phyloP scores from a whole-genome alignment of 1,140 invertebrate genomes.

The Micrasema longulum region DNA sequence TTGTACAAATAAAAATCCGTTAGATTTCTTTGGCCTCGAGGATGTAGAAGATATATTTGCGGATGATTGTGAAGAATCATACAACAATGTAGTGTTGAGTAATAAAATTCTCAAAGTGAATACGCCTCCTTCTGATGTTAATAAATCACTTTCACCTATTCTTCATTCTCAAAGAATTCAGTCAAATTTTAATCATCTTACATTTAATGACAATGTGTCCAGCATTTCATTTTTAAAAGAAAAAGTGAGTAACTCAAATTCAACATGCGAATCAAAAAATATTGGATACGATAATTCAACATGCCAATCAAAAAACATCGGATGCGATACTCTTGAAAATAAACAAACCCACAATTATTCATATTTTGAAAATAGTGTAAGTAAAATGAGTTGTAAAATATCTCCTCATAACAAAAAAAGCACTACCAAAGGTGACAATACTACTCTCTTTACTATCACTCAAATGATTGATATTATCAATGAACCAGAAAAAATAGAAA shows the following conservation, averaged over 20 bases:
- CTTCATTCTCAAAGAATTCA: conserved; percentile 33
- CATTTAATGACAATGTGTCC: background rate
- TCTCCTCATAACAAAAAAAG: background rate
- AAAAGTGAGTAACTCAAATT: background rate
- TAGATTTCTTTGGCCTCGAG: conserved; percentile 62
- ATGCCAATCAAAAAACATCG: background rate
- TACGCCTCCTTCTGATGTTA: conserved; percentile 9
- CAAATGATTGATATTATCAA: conserved; percentile 47
- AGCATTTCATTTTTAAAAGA: background rate
- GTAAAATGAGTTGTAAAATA: conserved; percentile 6
- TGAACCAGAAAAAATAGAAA: conserved; percentile 4
- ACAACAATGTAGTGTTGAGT: conserved; percentile 14
- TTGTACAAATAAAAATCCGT: conserved; percentile 54
- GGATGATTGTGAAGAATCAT: conserved; percentile 56
- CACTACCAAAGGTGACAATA: conserved; percentile 18
- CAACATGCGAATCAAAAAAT: background rate
- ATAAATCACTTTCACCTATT: conserved; percentile 39
- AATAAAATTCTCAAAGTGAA: conserved; percentile 5
- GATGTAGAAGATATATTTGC: conserved; percentile 65
- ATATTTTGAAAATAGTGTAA: background rate
- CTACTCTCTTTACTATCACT: conserved; percentile 35
- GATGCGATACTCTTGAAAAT: too few relatives aligned
- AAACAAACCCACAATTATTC: too few relatives aligned
- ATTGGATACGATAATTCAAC: background rate
- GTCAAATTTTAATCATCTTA: conserved; percentile 5